Conservation (phyloP, 2,797 vertebrate species). For the Oophaga sylvatica region DNA sequence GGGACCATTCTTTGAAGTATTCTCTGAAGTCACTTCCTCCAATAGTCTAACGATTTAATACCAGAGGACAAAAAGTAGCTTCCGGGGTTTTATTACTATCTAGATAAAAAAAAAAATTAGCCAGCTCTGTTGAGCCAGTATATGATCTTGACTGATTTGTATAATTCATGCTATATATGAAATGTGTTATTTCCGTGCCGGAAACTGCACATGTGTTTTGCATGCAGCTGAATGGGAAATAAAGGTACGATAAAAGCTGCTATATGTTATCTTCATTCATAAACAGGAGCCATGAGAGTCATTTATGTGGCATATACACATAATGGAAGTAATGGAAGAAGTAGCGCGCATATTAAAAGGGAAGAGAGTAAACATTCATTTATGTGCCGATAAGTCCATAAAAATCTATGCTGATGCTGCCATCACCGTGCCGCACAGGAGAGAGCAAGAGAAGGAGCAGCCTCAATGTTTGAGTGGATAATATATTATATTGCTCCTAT, state of each 20-base stretch:
- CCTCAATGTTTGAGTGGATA: too few species aligned
- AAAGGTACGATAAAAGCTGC: not conserved
- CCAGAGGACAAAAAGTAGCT: not conserved
- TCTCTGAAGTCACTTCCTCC: not conserved
- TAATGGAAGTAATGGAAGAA: not conserved
- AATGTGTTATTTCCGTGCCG: not conserved
- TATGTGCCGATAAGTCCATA: not conserved
- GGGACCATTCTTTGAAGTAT: not conserved
- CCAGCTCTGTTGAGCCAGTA: not conserved
- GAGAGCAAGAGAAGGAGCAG: not conserved
- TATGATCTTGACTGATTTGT: not conserved
- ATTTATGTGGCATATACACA: not conserved
- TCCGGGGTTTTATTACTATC: not conserved
- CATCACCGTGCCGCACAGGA: not conserved
- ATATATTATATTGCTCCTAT: too few species aligned
- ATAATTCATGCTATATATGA: not conserved
- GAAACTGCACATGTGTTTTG: slow-evolving; percentile 19
- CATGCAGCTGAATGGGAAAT: not conserved
- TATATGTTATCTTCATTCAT: slow-evolving; percentile 1
- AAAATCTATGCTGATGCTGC: not conserved
- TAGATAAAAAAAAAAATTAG: not conserved
- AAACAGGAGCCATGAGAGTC: not conserved
- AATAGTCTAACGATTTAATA: not conserved
- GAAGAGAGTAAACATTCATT: not conserved
- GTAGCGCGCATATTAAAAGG: not conserved